Base-by-base conservation (phyloP, 2,797 vertebrate species). In the Syndactyla subalaris region DNA sequence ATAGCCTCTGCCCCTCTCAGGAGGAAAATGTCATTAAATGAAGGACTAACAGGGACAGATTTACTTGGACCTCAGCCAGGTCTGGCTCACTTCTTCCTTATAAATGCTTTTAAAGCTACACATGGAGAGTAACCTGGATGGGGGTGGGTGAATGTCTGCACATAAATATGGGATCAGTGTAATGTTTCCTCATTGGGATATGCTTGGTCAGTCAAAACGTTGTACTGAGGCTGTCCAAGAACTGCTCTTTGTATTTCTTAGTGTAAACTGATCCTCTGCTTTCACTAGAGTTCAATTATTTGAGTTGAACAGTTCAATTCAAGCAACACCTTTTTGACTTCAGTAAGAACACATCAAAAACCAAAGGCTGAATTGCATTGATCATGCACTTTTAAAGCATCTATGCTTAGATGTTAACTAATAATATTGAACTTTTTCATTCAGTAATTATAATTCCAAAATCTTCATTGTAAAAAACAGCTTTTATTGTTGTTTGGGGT, bases 401-500 rank as follows among this genome's bases (percentile, higher is more conserved):
- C 26, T 88, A 13, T 52, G 63, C 46, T 41, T 12, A 79, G 66
- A 70, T n/a, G 10, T 7, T 61, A 43, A 29, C 38, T 70, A 70
- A 48, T 48, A 77, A 73, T 65, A 55, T 5, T 7, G 14, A 66
- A 27, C 19, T 57, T 74, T 93, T 62, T 36, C 10, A 61, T 18
- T 57, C n/a, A 24, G 14, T 32, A 58, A 52, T 65, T 72, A 19
- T 55, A 58, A 78, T 62, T 88, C 12, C 21, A 58, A 85, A 82
- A 51, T 13, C 17, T 36, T 34, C 26, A 30, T 21, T 52, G 19
- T 49, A 51, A 73, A 58, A 61, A 18, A 0, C 12, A 38, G 2
- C 2, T 54, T 39, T 67, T 39, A 32, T 48, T 7, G 0, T 8
- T 65, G 6, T 1, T 45, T 52, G 19, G 3, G 0, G 0, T 34